These are phyloP conservation scores for Climacteris rufus DNA, from an alignment of 2,113 vertebrate species.

Conservation along the genomic window DNA sequence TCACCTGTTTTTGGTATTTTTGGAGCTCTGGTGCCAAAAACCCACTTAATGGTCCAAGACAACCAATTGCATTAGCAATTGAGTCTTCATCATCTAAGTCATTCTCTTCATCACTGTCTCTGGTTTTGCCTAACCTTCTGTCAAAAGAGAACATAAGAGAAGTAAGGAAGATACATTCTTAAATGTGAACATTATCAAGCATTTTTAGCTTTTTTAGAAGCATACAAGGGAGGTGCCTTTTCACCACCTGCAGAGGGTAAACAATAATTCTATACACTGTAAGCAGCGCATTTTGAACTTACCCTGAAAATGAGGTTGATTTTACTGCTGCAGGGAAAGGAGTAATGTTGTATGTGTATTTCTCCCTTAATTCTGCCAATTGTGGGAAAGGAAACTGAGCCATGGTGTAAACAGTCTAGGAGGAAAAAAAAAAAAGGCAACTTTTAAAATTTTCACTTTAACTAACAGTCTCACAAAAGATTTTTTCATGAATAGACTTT, in stretches of 20 bases:
- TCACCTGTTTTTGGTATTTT: conserved; percentile 90
- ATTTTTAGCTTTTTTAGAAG: neutral
- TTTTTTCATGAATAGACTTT: neutral
- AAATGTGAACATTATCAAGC: neutral
- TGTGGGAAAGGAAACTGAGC: conserved; percentile 96
- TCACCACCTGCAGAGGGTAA: neutral
- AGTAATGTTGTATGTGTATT: conserved; percentile 98
- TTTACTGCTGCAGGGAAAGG: conserved; percentile 91
- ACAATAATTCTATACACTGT: neutral
- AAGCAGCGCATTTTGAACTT: conserved; percentile 22
- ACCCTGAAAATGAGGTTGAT: conserved; percentile 81
- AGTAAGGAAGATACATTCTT: neutral
- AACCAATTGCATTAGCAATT: conserved; percentile 85
- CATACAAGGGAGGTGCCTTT: neutral
- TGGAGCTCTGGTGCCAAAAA: conserved; percentile 91
- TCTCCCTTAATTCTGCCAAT: conserved; percentile 93
- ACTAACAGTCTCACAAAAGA: neutral
- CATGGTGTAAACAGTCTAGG: conserved; percentile 93
- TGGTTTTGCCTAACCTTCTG: conserved; percentile 74
- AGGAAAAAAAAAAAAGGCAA: accelerated
- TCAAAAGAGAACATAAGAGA: conserved; percentile 7
- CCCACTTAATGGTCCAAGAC: conserved; percentile 91
- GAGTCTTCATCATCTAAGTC: conserved; percentile 91
- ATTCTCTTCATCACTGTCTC: conserved; percentile 93
- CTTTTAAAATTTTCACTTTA: neutral